Evolutionary conservation across 2,113 vertebrate species (phyloP).

Genomic region (Bubo blakistoni): DNA sequence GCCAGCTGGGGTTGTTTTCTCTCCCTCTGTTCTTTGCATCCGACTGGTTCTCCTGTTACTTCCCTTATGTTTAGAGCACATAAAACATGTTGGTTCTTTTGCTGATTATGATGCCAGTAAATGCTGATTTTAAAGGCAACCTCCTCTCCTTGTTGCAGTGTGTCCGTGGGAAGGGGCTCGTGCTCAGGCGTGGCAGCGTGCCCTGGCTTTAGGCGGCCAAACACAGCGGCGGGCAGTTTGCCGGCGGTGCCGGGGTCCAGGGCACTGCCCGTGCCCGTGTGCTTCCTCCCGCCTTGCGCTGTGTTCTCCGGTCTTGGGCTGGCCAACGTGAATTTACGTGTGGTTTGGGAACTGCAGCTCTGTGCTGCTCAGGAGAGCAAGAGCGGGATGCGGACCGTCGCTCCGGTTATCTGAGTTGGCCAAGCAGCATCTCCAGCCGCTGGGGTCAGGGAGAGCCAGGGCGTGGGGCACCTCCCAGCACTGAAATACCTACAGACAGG

Average conservation of each 20-base stretch:
- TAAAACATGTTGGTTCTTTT: not conserved
- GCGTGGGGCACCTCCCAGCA: not conserved
- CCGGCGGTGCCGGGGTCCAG: fast-evolving
- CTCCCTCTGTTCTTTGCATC: not conserved
- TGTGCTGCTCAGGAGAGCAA: not conserved
- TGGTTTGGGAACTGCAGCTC: not conserved
- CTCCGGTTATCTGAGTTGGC: fast-evolving
- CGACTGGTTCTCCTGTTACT: not conserved
- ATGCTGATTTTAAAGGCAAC: conserved; percentile 12
- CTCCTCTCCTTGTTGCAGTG: not conserved
- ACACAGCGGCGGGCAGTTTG: fast-evolving
- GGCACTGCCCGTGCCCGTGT: not conserved
- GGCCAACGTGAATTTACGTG: fast-evolving
- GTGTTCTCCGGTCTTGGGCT: not conserved
- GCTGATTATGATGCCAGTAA: not conserved
- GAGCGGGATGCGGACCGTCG: fast-evolving
- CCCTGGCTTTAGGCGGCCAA: fast-evolving
- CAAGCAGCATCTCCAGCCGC: not conserved
- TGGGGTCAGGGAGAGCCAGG: not conserved
- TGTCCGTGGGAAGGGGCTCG: not conserved
- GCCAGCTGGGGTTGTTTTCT: not conserved
- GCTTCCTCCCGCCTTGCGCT: not conserved
- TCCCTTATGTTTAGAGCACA: not conserved
- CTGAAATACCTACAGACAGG: not conserved
- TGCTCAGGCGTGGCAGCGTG: fast-evolving